Evolutionary conservation across 2,888 invertebrate species (phyloP).

Genomic region (Adelphocoris suturalis): DNA sequence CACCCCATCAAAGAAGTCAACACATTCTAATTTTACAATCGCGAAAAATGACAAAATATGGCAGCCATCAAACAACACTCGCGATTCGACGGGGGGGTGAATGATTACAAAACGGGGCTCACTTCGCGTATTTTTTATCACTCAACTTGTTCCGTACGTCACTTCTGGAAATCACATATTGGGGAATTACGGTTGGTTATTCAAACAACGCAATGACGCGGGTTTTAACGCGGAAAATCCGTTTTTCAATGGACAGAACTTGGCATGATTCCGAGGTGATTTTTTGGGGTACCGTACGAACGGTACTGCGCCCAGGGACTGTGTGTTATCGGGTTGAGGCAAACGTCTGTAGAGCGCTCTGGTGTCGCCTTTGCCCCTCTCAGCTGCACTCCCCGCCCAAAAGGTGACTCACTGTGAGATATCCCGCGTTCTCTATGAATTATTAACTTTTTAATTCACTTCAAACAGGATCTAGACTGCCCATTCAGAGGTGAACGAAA

Average conservation of each 20-base stretch:
- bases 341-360: slow-evolving; percentile 57
- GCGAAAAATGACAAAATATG: slow-evolving; percentile 45
- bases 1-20: slow-evolving; percentile 40
- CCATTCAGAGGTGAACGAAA: no score
- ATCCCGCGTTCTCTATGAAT: no score
- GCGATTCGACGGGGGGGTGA: slow-evolving; percentile 21
- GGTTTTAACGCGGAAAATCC: not conserved
- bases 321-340: not conserved
- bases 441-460: no score
- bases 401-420: no score
- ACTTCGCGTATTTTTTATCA: not conserved
- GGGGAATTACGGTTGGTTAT: not conserved
- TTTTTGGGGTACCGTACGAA: not conserved
- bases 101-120: slow-evolving; percentile 44
- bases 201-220: not conserved
- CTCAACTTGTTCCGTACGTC: not conserved
- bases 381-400: not conserved
- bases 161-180: slow-evolving; percentile 35
- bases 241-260: slow-evolving; percentile 23
- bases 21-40: slow-evolving; percentile 27
- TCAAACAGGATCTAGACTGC: no score
- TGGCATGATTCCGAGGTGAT: slow-evolving; percentile 14
- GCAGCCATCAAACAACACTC: slow-evolving; percentile 60
- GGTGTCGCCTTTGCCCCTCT: not conserved
- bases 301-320: slow-evolving; percentile 63